Base-by-base conservation (phyloP, 30 jellyfish, hydroid and myxozoan species). In the Mastigias papua region DNA sequence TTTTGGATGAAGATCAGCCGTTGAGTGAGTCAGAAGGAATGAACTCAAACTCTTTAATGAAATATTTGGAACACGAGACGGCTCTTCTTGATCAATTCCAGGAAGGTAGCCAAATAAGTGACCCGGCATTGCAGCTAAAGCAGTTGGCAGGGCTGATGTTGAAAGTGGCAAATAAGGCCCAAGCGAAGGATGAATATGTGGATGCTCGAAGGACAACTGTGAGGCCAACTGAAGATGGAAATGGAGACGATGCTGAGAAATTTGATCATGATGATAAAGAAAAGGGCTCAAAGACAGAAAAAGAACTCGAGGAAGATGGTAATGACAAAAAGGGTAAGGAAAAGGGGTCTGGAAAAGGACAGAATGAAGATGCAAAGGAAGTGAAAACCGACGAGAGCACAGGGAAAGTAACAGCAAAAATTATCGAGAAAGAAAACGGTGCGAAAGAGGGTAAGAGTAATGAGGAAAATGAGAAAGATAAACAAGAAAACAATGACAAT, bases 11-110 rank as follows among this genome's bases (percentile, higher is more conserved):
- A 71, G 90, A 89, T 34, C 82, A 76, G 68, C 93, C 93, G 11
- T 70, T 81, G 75, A 84, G 92, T 23, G 91, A 89, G 15, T 69
- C 89, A 7, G 90, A 50, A 46, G 83, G 87, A 27, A 51, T 48
- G 76, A 82, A 61, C n/a, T 48, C 89, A 20, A 74, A 89, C 67
- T 57, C 89, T 15, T 61, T 89, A 66, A 72, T 80, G 97, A 80
- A 81, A 17, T 89, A 89, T 34, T 32, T 89, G 90, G 97, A 89
- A 35, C 97, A 89, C 46, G 97, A 89, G 69, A 80, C 97, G 20
- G 90, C 92, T 2, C 65, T 76, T 22, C 87, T 89, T 6, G 87
- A 89, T 57, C 97, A 89, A 57, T 76, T 89, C 90, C 97, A 89
- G 29, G 97, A 89, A 74, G 97, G 97, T 28, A 89, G 93, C 64